Base-by-base conservation (phyloP, 2,113 vertebrate species). In the Macheiramphus alcinus region DNA sequence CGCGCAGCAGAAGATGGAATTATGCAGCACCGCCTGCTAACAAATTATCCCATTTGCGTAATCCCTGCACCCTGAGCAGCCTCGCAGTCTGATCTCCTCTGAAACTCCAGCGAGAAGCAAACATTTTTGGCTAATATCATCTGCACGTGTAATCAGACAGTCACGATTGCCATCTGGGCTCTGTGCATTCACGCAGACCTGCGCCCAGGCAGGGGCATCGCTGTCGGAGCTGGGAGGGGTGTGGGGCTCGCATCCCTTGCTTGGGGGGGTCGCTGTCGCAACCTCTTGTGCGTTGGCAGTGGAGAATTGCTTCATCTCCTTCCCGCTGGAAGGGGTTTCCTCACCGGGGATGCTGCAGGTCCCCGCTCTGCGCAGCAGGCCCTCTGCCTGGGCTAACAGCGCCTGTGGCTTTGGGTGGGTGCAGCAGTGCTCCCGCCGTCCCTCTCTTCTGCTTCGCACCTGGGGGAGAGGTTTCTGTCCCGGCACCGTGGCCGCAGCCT, bases 151-250 rank as follows among this genome's bases (percentile, higher is more conserved):
- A 47, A 93, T 96, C 80, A 93, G 97, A 65, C 95, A 91, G 96
- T 92, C 95, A 26, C 82, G 34, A 65, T 20, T 59, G 82, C 97
- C 98, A 97, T 95, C 97, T 97, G 98, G 97, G 97, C 92, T 96
- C 75, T 4, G 48, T 11, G 43, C 1, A 47, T 13, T 7, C 26
- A 0, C 0, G 3, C 79, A 27, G 52, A 12, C 42, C 38, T 8
- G 8, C 1, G n/a, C 73, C 78, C 73, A 1, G 43, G 86, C 67
- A 32, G 72, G 38, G 88, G 10, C 29, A 8, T 13, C 1, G 11
- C 76, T 25, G 62, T 5, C 7, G 1, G 52, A 21, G 53, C 53
- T 0, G 6, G 36, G 53, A 38, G 4, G 53, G 56, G 36, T 43
- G 36, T 12, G 7, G 16, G 53, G 29, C 4, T 29, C 7, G 6